Evolutionary conservation across 2,113 vertebrate genomes (phyloP).

Genomic region (Thunnus thynnus): DNA sequence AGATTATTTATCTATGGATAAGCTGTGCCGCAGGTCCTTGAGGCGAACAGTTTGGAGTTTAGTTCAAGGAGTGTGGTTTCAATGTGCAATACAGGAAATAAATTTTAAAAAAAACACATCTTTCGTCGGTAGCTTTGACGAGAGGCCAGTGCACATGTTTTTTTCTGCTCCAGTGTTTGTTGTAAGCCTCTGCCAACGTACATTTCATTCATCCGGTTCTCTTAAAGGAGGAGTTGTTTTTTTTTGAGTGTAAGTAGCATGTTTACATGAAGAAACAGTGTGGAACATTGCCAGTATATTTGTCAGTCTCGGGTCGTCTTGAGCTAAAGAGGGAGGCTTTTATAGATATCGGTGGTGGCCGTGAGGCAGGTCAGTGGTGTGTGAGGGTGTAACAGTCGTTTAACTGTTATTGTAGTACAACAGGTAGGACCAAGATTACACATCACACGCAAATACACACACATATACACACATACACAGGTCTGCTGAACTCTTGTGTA

Average conservation of each 20-base stretch:
- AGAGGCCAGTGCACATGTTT: conserved; percentile 16
- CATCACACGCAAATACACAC: not conserved
- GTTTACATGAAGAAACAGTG: conserved; percentile 76
- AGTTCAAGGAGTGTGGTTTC: conserved; percentile 49
- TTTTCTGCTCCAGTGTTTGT: conserved; percentile 62
- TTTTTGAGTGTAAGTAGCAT: conserved; percentile 74
- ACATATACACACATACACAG: conserved; percentile 6
- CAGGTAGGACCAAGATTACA: conserved; percentile 37
- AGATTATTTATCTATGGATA: conserved; percentile 55
- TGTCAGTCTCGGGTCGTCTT: conserved; percentile 38
- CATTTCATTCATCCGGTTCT: conserved; percentile 52
- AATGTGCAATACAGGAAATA: conserved; percentile 69
- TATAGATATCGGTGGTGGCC: not conserved
- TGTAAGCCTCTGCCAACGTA: conserved; percentile 29
- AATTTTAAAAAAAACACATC: not conserved
- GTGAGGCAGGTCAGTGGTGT: conserved; percentile 15
- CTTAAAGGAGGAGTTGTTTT: conserved; percentile 17
- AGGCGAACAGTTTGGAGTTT: conserved; percentile 24
- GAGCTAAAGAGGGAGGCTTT: not conserved
- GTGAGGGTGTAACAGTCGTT: conserved; percentile 6
- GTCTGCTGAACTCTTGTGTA: conserved; percentile 14
- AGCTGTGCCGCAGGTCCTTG: conserved; percentile 42
- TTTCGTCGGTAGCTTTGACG: conserved; percentile 2
- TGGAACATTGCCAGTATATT: conserved; percentile 55
- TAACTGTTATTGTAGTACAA: not conserved